Evolutionary conservation across 2,797 vertebrate species (phyloP).

Genomic region (Trachurus trachurus): DNA sequence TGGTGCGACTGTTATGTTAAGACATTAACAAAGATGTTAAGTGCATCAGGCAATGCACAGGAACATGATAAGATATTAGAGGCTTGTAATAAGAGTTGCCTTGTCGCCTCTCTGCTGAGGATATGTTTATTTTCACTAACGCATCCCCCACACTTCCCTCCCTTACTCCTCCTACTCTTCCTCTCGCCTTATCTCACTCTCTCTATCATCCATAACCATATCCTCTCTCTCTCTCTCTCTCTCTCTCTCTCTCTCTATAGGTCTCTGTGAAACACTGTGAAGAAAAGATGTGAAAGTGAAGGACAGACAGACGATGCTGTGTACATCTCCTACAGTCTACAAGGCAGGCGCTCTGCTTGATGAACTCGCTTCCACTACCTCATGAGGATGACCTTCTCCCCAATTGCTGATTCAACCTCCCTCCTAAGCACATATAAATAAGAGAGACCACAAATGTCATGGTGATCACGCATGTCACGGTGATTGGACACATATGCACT

Average conservation of each 20-base stretch:
- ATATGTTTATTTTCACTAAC: slow-evolving; percentile 75
- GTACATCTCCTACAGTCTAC: slow-evolving; percentile 23
- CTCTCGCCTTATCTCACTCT: slow-evolving; percentile 26
- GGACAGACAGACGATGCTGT: slow-evolving; percentile 43
- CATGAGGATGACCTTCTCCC: slow-evolving; percentile 62
- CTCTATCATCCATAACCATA: slow-evolving; percentile 39
- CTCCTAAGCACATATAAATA: slow-evolving; percentile 31
- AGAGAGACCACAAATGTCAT: slow-evolving; percentile 57
- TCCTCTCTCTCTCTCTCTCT: slow-evolving; percentile 20
- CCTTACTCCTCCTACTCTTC: slow-evolving; percentile 50
- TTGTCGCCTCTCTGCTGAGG: slow-evolving; percentile 64
- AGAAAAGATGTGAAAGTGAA: slow-evolving; percentile 53
- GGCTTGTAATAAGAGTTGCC: slow-evolving; percentile 72
- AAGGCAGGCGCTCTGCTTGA: slow-evolving; percentile 21
- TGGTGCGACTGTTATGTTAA: slow-evolving; percentile 49
- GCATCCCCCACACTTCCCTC: slow-evolving; percentile 58
- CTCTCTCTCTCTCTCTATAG: slow-evolving; percentile 54
- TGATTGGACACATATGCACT: slow-evolving; percentile 54
- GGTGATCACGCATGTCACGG: slow-evolving; percentile 51
- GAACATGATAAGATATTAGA: slow-evolving; percentile 69
- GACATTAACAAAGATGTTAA: slow-evolving; percentile 50
- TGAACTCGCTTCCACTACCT: slow-evolving; percentile 47
- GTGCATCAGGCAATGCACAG: slow-evolving; percentile 56
- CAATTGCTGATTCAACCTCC: slow-evolving; percentile 42
- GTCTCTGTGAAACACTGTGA: slow-evolving; percentile 51